phyloP scores from a whole-genome alignment of 2,113 vertebrate genomes.

The Lanius ludovicianus region DNA sequence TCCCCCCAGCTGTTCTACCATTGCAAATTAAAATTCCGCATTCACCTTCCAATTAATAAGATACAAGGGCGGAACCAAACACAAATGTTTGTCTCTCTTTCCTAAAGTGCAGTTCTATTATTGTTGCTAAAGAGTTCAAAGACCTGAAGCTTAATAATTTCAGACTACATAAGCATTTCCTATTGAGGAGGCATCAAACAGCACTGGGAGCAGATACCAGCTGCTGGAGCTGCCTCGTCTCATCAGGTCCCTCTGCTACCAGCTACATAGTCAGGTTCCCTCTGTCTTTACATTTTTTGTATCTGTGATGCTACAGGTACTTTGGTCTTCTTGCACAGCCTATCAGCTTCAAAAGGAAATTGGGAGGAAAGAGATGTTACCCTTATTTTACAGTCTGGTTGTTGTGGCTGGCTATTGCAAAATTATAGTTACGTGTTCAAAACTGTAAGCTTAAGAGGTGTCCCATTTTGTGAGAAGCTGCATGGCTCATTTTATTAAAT shows the following conservation, averaged over 20 bases:
- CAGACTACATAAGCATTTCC: constrained; percentile 31
- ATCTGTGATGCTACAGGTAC: neutral
- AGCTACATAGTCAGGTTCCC: neutral
- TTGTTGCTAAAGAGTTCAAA: neutral
- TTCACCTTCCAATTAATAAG: neutral
- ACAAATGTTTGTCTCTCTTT: neutral
- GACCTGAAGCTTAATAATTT: constrained; percentile 49
- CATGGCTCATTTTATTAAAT: neutral
- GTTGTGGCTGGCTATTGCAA: neutral
- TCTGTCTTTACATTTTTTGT: neutral
- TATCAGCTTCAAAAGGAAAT: neutral
- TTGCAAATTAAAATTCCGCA: neutral
- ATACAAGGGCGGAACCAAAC: neutral
- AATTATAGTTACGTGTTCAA: neutral
- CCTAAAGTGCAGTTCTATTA: neutral
- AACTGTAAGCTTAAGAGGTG: neutral
- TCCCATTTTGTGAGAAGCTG: neutral
- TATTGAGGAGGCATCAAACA: neutral
- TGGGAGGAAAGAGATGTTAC: neutral
- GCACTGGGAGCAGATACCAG: neutral
- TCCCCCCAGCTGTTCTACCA: neutral
- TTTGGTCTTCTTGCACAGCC: neutral
- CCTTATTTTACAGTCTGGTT: neutral
- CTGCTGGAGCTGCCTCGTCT: neutral
- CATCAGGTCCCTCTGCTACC: neutral